phyloP scores from a whole-genome alignment of 2,113 vertebrate genomes.

The Aix galericulata region DNA sequence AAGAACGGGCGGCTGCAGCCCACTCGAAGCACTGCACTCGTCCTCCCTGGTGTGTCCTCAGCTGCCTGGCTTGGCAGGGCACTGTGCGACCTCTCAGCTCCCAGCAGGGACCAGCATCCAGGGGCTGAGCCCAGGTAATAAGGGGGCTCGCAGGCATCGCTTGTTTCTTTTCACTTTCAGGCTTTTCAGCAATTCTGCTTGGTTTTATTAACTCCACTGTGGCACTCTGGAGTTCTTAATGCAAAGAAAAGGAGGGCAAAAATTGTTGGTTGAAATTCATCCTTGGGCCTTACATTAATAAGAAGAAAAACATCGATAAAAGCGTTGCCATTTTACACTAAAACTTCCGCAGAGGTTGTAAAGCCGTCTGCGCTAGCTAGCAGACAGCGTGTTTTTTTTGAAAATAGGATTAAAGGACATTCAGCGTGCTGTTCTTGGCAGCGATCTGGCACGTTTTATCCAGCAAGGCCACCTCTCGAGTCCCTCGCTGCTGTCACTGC shows the following conservation, averaged over 20 bases:
- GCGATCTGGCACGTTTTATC: background rate
- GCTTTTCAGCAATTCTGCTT: background rate
- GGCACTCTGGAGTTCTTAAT: background rate
- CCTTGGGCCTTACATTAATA: background rate
- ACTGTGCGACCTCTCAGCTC: background rate
- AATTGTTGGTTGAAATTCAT: background rate
- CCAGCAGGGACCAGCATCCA: background rate
- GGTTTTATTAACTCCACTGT: background rate
- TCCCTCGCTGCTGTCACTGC: background rate
- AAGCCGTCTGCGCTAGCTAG: background rate
- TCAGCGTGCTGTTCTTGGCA: background rate
- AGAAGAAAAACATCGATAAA: background rate
- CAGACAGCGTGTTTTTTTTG: background rate
- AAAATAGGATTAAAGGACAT: background rate
- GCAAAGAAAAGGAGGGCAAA: background rate
- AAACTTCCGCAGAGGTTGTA: background rate
- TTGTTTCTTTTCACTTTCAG: background rate
- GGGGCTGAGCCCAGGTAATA: background rate
- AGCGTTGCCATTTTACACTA: background rate
- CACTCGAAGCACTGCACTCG: background rate
- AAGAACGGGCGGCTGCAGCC: background rate
- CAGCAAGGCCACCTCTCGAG: background rate
- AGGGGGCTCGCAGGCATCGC: background rate
- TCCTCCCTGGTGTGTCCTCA: background rate
- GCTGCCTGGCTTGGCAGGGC: background rate